Evolutionary conservation across 2,888 invertebrate species (phyloP).

Genomic region (Hirtodrosophila duncani): DNA sequence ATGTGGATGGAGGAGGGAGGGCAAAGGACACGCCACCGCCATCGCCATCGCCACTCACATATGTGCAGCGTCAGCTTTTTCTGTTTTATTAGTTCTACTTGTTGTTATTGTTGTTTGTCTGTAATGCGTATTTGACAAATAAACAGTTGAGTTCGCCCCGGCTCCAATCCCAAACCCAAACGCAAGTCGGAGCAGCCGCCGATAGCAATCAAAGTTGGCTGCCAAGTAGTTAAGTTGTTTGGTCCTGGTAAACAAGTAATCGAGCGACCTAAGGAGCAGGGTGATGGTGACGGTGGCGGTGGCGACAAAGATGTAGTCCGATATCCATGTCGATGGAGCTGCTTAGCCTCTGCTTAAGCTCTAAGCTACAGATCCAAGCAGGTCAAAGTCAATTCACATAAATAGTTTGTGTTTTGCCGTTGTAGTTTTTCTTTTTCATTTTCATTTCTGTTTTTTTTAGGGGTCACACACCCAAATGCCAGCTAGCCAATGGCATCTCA

Average conservation of each 20-base stretch:
- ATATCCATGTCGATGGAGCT: slow-evolving; percentile 20
- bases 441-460: too few relatives aligned
- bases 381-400: slow-evolving; percentile 35
- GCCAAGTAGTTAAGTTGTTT: slow-evolving; percentile 69
- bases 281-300: background rate
- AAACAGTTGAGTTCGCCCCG: slow-evolving; percentile 66
- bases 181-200: background rate
- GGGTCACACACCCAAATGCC: too few relatives aligned
- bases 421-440: background rate
- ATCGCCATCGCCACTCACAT: slow-evolving; percentile 29
- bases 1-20: slow-evolving; percentile 2
- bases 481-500: slow-evolving; percentile 32
- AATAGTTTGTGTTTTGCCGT: slow-evolving; percentile 18
- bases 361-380: slow-evolving; percentile 19
- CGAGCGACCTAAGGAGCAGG: slow-evolving; percentile 1
- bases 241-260: slow-evolving; percentile 69
- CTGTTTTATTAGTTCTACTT: slow-evolving; percentile 47
- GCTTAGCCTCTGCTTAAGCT: slow-evolving; percentile 19
- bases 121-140: slow-evolving; percentile 73
- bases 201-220: slow-evolving; percentile 10
- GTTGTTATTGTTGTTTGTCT: slow-evolving; percentile 38
- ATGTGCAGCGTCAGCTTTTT: slow-evolving; percentile 66
- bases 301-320: slow-evolving; percentile 18
- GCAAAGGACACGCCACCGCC: slow-evolving; percentile 2
- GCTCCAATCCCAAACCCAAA: slow-evolving; percentile 55